These are phyloP conservation scores for Scaptomyza reducta DNA, from an alignment of 2,888 invertebrate genomes.

Conservation along the genomic window DNA sequence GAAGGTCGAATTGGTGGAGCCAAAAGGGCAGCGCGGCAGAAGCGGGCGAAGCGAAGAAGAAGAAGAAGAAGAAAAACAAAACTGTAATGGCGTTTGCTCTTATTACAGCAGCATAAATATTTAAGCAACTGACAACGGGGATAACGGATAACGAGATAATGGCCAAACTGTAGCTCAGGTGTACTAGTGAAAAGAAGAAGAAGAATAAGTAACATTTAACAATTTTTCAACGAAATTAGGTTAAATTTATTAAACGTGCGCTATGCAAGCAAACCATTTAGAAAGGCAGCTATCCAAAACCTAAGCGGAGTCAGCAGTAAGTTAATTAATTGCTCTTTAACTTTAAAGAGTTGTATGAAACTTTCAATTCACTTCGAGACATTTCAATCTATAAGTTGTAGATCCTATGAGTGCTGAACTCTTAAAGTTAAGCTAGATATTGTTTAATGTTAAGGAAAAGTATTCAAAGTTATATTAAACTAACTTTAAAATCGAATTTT, in stretches of 20 bases:
- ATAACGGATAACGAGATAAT: slow-evolving; percentile 70
- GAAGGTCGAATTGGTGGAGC: slow-evolving; percentile 20
- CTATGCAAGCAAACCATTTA: slow-evolving; percentile 17
- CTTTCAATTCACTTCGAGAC: neutral
- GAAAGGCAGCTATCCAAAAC: slow-evolving; percentile 15
- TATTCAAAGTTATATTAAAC: too few relatives aligned
- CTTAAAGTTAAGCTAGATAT: too few relatives aligned
- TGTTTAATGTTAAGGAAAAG: too few relatives aligned
- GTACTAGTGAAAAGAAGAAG: slow-evolving; percentile 8
- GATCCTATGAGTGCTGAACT: too few relatives aligned
- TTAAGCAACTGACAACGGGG: slow-evolving; percentile 71
- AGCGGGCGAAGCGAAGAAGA: neutral
- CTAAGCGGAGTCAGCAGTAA: slow-evolving; percentile 26
- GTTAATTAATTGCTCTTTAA: slow-evolving; percentile 41
- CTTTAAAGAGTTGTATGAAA: neutral
- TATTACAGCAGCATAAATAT: slow-evolving; percentile 75
- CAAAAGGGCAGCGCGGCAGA: slow-evolving; percentile 7
- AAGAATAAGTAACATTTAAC: slow-evolving; percentile 15
- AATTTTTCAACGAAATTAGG: slow-evolving; percentile 57
- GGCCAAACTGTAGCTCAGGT: slow-evolving; percentile 27
- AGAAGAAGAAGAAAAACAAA: neutral
- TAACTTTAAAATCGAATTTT: too few relatives aligned
- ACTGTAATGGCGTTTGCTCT: slow-evolving; percentile 71
- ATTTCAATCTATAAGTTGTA: neutral
- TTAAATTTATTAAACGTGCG: slow-evolving; percentile 54